These are phyloP conservation scores for Erebia ligea DNA, from an alignment of 2,888 invertebrate species.

Conservation along the genomic window DNA sequence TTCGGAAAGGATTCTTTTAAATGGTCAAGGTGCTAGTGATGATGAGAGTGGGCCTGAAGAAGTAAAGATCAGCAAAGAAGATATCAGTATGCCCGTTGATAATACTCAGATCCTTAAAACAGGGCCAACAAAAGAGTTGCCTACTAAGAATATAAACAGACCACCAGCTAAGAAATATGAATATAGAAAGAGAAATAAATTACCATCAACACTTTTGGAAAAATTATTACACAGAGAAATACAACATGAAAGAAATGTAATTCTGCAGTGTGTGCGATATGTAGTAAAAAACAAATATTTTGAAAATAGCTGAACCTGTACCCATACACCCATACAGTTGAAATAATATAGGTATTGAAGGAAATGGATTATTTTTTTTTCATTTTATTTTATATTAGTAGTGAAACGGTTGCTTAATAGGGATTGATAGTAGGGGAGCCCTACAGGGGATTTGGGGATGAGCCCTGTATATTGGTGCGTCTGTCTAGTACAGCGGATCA, in stretches of 20 bases:
- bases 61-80: conserved; percentile 59
- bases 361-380: background rate
- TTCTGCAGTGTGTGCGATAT: conserved; percentile 93
- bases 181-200: conserved; percentile 48
- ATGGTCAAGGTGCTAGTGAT: conserved; percentile 44
- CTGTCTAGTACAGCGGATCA: too few species aligned
- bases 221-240: conserved; percentile 91
- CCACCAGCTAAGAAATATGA: conserved; percentile 22
- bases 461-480: too few species aligned
- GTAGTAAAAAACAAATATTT: conserved; percentile 91
- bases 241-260: conserved; percentile 91
- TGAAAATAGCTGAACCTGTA: conserved; percentile 52
- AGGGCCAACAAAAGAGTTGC: conserved; percentile 40
- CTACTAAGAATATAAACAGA: conserved; percentile 27
- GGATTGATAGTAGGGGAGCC: too few species aligned
- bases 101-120: background rate
- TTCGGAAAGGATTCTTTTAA: conserved; percentile 8
- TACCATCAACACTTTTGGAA: conserved; percentile 85
- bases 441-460: too few species aligned
- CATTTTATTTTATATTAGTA: too few species aligned
- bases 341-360: background rate
- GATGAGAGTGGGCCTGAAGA: conserved; percentile 81
- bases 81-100: conserved; percentile 8
- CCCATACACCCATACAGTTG: background rate
- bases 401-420: too few species aligned